Base-by-base conservation (phyloP, 2,888 invertebrate genomes). In the Steinernema scapterisci region DNA sequence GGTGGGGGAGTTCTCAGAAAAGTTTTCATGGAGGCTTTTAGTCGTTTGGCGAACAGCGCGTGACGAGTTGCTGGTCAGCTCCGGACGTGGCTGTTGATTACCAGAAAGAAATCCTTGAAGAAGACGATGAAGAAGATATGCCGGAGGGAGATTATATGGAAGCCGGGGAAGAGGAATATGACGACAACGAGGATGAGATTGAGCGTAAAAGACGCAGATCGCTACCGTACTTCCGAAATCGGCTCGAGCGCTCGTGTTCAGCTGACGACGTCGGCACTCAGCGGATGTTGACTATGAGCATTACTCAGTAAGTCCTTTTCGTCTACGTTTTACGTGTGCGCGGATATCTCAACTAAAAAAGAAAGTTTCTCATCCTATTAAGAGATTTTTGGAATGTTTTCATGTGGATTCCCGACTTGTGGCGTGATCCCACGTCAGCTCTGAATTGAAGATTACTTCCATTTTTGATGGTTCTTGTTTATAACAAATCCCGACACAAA, bases 51-150 rank as follows among this genome's bases (percentile, higher is more conserved):
- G 63, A 63, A n/a, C 31, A 25, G n/a, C 63, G 63, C 31, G 63
- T 63, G 16, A 16, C 63, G 16, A 63, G 63, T 27, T 63, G 63
- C 38, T 63, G 63, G 63, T 63, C 63, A 9, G 63, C 63, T 27
- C 63, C 63, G 63, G 63, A 63, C 16, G 31, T 63, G 31, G 13
- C 16, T n/a, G 31, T 16, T 31, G 63, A 63, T 13, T 63, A 63
- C 27, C 63, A 63, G 19, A 9, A 16, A 3, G 63, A 31, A 27
- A 63, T 63, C 7, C 63, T 63, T 1, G 63, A 63, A 31, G 63
- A 63, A 11, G 63, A n/a, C n/a, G n/a, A 63, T 25, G 63, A 38
- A 9, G 52, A 52, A n/a, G 63, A 63, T 27, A 63, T 63, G 31
- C 27, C 31, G 5, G 31, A 63, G 38, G 27, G 63, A 6, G 31